A percentile compares a stretch with the other conserved stretches of the same genome.
These are phyloP conservation scores for Allophyes oxyacanthae DNA, from an alignment of 2,888 invertebrate genomes.

Conservation along the genomic window DNA sequence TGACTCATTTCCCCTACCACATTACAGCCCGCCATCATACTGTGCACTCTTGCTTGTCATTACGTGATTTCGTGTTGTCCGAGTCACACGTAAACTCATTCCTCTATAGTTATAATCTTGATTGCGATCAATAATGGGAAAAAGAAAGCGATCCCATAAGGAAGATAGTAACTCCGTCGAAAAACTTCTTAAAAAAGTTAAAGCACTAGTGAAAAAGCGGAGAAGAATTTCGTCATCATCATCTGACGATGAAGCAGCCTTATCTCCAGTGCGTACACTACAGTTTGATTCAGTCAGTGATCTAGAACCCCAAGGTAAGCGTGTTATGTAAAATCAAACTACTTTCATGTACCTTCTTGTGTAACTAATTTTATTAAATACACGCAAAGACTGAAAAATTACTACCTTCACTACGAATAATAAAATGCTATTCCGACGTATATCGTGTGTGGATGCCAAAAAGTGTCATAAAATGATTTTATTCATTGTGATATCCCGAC, in stretches of 20 bases:
- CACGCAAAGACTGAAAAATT: too few species aligned
- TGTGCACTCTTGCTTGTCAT: too few species aligned
- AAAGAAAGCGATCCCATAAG: too few species aligned
- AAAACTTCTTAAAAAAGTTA: background rate
- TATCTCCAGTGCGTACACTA: background rate
- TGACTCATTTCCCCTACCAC: too few species aligned
- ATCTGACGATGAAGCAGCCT: background rate
- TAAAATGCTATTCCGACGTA: constrained; percentile 1
- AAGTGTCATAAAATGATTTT: constrained; percentile 3
- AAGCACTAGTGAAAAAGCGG: background rate
- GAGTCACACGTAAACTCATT: too few species aligned
- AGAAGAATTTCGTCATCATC: constrained; percentile 3
- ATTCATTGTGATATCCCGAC: constrained; percentile 8
- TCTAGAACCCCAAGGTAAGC: constrained; percentile 5
- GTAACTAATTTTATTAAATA: background rate
- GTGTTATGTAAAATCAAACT: background rate
- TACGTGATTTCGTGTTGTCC: too few species aligned
- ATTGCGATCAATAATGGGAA: too few species aligned
- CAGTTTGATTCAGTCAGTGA: background rate
- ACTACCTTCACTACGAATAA: too few species aligned
- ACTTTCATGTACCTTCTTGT: background rate
- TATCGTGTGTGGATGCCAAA: constrained; percentile 2
- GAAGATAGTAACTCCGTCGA: background rate
- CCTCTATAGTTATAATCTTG: too few species aligned
- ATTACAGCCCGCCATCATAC: too few species aligned